Conservation (phyloP, 2,888 invertebrate genomes). For the Cosmopolites sordidus region DNA sequence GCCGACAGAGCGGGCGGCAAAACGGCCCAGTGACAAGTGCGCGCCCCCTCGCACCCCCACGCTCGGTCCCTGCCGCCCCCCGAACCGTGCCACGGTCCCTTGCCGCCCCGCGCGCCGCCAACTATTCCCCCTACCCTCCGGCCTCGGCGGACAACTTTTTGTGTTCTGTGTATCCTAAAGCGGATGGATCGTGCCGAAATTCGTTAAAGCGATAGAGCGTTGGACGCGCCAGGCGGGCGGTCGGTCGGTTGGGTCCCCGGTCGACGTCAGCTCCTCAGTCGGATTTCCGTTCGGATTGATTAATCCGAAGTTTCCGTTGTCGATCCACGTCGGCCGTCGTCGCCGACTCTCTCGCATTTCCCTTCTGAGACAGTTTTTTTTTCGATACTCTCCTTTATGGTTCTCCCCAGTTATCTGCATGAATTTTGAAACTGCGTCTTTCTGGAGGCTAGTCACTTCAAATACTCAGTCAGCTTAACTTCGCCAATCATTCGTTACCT, state of each 20-base stretch:
- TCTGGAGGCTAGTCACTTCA: too few species aligned
- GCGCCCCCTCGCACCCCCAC: constrained; percentile 1
- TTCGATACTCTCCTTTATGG: too few species aligned
- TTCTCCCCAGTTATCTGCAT: too few species aligned
- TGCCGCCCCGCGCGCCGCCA: constrained; percentile 16
- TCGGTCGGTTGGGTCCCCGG: constrained; percentile 5
- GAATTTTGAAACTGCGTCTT: too few species aligned
- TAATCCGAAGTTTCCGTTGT: constrained; percentile 25
- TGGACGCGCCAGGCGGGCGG: neutral
- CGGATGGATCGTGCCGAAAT: constrained; percentile 34
- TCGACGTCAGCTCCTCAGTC: constrained; percentile 9
- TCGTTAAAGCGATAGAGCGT: constrained; percentile 32
- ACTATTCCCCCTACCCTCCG: constrained; percentile 26
- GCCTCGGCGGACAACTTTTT: constrained; percentile 30
- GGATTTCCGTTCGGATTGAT: constrained; percentile 24
- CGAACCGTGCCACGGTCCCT: neutral
- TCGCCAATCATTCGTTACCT: too few species aligned
- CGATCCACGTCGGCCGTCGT: neutral
- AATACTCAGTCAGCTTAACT: too few species aligned
- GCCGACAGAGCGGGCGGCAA: constrained; percentile 20
- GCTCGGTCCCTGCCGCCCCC: neutral
- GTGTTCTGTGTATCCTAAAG: constrained; percentile 34
- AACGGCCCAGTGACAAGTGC: constrained; percentile 18
- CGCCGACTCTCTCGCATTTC: too few species aligned
- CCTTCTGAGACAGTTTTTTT: too few species aligned